Base-by-base conservation (phyloP, 2,888 invertebrate genomes). In the Zonitis immaculata region DNA sequence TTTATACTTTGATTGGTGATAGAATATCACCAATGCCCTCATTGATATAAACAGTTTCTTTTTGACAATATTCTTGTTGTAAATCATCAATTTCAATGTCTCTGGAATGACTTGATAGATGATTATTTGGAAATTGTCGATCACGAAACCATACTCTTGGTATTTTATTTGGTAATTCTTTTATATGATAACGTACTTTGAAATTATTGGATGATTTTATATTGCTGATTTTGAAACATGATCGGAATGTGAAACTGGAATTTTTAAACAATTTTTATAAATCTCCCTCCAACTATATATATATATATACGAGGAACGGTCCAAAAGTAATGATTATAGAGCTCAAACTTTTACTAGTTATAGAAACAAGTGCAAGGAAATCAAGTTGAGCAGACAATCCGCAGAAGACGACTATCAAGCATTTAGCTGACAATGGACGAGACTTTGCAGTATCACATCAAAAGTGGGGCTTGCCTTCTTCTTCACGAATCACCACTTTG, bases 11-110 rank as follows among this genome's bases (percentile, higher is more conserved):
- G 47, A 95, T 89, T 0, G 94, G 91, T 6, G 89, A 88, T 68
- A 94, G 88, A 64, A 95, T 94, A 73, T 95, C 94, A 51, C 87
- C 82, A 0, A 90, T 89, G 62, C 87, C 89, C 65, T 93, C 90
- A 73, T 91, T 91, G 32, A 95, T 80, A 73, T 91, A 93, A n/a
- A 90, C 89, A 1, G 85, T 84, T 69, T 93, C 90, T 54, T 80
- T 78, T 56, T 87, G 85, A 65, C 94, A 95, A 55, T 67, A 66
- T 26, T 47, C 32, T 51, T 59, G 44, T 45, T 54, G 84, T 77
- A 57, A 82, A 82, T 67, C 85, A 84, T 32, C 45, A 7, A 60
- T 49, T 35, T 20, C 49, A n/a, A 67, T 55, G 6, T 58, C 57
- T 47, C 53, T 51, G 1, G 46, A 57, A 39, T 59, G 60, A n/a